Evolutionary conservation across 1,140 invertebrate genomes (phyloP), one percentile per base, ranked within the genome.

Genomic region (Triops cancriformis): DNA sequence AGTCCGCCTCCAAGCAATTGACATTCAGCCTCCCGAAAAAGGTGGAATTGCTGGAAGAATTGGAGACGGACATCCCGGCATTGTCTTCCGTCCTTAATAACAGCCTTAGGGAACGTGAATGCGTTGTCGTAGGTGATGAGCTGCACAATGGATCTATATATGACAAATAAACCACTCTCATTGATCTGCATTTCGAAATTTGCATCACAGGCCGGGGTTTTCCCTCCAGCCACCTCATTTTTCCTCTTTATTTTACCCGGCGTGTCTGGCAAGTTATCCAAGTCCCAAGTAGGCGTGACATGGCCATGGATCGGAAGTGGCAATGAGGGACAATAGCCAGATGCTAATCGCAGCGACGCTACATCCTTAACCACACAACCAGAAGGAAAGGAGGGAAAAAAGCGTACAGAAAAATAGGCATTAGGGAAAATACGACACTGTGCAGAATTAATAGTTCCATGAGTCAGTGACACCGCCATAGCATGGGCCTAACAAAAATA

Each of bases 321-420:
- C 51, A 64, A 64, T 64, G 51, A 64, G 51, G 51, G 51, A 64
- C 51, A 64, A 64, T 64, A 64, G 51, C 51, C 51, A 64, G 51
- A 64, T 64, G 51, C 14, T 23, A 64, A 64, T 64, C 51, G 51
- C 51, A 64, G 51, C 51, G 51, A 64, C 51, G 51, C 51, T 64
- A 64, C 51, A 64, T 64, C 51, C 51, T 64, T 64, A 64, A 64
- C 51, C 14, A 18, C 51, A 23, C 4, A 64, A 23, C 6, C 6
- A 1, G 18, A 64, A 10, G 6, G 14, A 64, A 18, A 64, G 23
- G 51, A 18, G 23, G 18, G 18, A 64, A 64, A 45, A 64, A 23
- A 64, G 6, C 51, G 6, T 64, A 64, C 23, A 6, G 23, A n/a
- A 64, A 64, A 64, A 0, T 12, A 64, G 23, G 23, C 45, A 64